phyloP scores from a whole-genome alignment of 1,140 invertebrate genomes.

The Euwallacea similis region DNA sequence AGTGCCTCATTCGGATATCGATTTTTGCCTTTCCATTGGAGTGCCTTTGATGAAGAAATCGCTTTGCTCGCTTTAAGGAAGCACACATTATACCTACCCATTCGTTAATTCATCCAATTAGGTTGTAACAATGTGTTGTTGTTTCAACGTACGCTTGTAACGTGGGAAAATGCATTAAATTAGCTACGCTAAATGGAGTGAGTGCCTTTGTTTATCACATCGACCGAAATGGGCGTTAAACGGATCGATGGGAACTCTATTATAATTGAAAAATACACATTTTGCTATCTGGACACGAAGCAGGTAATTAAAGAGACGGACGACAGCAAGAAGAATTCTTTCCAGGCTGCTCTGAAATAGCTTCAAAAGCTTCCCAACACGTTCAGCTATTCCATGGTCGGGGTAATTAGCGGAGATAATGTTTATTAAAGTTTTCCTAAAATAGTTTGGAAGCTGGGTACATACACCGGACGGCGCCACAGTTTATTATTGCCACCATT shows the following conservation, averaged over 20 bases:
- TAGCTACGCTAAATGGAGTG: not conserved
- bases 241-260: constrained; percentile 5
- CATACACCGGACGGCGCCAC: not conserved
- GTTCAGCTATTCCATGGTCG: constrained; percentile 2
- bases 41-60: constrained; percentile 1
- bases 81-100: constrained; percentile 6
- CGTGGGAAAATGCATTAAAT: constrained; percentile 12
- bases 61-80: constrained; percentile 7
- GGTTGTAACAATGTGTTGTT: constrained; percentile 12
- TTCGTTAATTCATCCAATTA: constrained; percentile 18
- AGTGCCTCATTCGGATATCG: not conserved
- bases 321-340: not conserved
- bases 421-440: constrained; percentile 10
- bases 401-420: constrained; percentile 10
- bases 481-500: constrained; percentile 3
- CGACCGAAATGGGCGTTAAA: not conserved
- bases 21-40: not conserved
- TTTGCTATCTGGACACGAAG: not conserved
- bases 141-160: constrained; percentile 1
- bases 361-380: constrained; percentile 2
- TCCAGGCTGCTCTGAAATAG: not conserved
- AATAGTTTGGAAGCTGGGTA: constrained; percentile 6
- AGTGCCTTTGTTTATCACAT: constrained; percentile 2
- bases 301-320: not conserved
- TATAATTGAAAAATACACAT: not conserved